Conservation (phyloP, 1,140 invertebrate genomes). For the Ostrea edulis region DNA sequence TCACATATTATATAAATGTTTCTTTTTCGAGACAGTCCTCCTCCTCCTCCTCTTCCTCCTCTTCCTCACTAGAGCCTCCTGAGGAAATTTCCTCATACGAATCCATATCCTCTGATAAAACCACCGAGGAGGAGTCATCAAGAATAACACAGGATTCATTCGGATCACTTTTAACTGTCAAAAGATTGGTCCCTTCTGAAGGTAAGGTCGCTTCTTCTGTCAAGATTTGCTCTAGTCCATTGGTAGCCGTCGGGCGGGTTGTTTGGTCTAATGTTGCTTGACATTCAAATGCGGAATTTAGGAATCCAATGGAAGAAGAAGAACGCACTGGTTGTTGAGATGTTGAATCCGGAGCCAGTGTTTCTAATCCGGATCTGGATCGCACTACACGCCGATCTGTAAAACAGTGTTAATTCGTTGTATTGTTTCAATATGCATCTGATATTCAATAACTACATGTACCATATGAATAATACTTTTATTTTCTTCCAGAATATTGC, state of each 20-base stretch:
- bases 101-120: neutral
- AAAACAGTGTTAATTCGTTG: neutral
- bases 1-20: neutral
- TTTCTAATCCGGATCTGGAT: neutral
- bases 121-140: neutral
- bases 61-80: neutral
- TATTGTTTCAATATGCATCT: too few species aligned
- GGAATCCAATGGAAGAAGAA: neutral
- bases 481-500: neutral
- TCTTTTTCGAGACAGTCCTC: neutral
- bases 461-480: too few species aligned
- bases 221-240: neutral
- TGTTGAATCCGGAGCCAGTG: neutral
- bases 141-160: neutral
- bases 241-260: neutral
- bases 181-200: neutral
- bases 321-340: neutral
- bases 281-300: conserved; percentile 3
- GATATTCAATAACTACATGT: too few species aligned
- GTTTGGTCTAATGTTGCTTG: neutral
- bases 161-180: neutral
- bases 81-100: neutral
- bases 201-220: neutral
- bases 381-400: neutral
- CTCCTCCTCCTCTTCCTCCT: neutral